These are phyloP conservation scores for Heliconius nattereri DNA, from an alignment of 1,140 invertebrate genomes.

Conservation along the genomic window DNA sequence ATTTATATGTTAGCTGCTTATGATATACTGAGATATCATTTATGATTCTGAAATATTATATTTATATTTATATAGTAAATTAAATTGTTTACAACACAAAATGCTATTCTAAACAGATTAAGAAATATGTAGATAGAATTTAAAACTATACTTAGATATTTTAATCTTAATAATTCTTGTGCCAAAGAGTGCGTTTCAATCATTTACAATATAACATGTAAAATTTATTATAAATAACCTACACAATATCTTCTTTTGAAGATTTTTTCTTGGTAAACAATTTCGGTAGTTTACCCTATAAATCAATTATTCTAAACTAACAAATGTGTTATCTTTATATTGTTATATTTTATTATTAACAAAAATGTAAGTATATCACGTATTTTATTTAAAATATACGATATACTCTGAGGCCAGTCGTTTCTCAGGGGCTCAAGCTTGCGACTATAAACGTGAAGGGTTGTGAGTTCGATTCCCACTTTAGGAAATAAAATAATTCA, in stretches of 20 bases:
- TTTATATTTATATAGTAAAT: not conserved
- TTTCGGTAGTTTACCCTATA: not conserved
- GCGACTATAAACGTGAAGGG: no score
- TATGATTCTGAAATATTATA: not conserved
- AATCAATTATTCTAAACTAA: constrained; percentile 6
- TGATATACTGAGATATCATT: not conserved
- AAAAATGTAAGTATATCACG: not conserved
- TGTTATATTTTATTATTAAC: not conserved
- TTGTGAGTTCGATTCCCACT: no score
- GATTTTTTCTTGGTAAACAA: not conserved
- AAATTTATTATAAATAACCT: not conserved
- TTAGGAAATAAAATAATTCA: not conserved
- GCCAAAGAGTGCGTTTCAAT: not conserved
- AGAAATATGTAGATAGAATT: not conserved
- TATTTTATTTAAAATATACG: not conserved
- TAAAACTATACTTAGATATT: not conserved
- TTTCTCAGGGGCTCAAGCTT: no score
- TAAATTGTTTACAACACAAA: not conserved
- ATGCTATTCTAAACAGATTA: not conserved
- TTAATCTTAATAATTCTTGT: not conserved
- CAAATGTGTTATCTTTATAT: not conserved
- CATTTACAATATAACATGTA: not conserved
- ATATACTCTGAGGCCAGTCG: not conserved
- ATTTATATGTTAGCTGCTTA: no score
- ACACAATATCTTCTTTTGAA: constrained; percentile 1